Evolutionary conservation across 2,888 invertebrate genomes (phyloP).

Genomic region (Ypsolopha scabrella): DNA sequence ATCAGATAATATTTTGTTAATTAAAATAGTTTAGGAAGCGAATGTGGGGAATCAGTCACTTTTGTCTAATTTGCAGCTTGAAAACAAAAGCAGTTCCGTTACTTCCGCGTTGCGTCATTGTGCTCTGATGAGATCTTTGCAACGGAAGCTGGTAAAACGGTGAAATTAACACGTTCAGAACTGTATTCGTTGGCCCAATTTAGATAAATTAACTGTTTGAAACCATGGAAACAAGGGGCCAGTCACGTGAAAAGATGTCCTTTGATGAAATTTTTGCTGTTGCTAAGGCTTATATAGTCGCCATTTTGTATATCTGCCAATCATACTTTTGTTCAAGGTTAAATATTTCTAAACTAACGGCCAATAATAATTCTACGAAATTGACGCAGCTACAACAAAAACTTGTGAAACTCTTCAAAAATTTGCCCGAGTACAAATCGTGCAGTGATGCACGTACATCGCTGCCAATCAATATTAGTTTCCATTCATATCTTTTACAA

Average conservation of each 20-base stretch:
- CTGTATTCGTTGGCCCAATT: not conserved
- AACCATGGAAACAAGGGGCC: too few species aligned
- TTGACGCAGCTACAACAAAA: not conserved
- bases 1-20: not conserved
- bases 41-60: too few species aligned
- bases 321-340: not conserved
- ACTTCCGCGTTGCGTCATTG: conserved; percentile 18
- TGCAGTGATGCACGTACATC: not conserved
- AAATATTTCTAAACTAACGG: not conserved
- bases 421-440: not conserved
- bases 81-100: conserved; percentile 25
- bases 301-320: not conserved
- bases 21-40: not conserved
- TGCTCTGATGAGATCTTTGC: conserved; percentile 3
- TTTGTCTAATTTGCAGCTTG: conserved; percentile 4
- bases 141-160: not conserved
- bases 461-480: not conserved
- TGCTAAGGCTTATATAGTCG: not conserved
- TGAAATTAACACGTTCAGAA: not conserved
- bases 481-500: not conserved
- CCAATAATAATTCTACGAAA: not conserved
- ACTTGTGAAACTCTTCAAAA: not conserved
- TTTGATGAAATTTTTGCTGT: not conserved
- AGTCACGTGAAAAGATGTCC: too few species aligned
- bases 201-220: not conserved